These are phyloP conservation scores for Lepidurus arcticus DNA, from an alignment of 1,140 invertebrate species.

Conservation along the genomic window DNA sequence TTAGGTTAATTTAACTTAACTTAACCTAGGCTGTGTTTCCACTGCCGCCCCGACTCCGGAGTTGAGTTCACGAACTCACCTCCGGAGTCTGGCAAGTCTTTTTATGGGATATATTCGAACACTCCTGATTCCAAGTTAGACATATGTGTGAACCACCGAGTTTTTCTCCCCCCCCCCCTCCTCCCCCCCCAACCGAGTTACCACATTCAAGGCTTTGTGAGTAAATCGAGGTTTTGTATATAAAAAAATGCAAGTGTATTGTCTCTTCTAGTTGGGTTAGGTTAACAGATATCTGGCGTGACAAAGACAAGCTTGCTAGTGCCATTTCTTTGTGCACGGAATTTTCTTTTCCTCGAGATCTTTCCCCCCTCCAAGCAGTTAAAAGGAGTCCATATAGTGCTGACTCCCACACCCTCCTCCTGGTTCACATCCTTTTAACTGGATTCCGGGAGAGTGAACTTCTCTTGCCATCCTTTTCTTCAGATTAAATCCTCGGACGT, in stretches of 20 bases:
- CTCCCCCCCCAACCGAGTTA: background rate
- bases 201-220: background rate
- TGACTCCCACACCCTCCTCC: background rate
- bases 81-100: too few relatives aligned
- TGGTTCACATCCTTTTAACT: conserved; percentile 7
- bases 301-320: conserved; percentile 9
- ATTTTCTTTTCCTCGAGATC: background rate
- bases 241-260: background rate
- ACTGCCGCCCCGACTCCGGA: too few relatives aligned
- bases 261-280: conserved; percentile 9
- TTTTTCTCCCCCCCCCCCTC: background rate
- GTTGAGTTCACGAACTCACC: too few relatives aligned
- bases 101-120: too few relatives aligned
- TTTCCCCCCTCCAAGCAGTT: background rate
- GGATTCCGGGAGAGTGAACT: background rate
- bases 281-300: conserved; percentile 14
- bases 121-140: too few relatives aligned
- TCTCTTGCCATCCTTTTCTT: background rate
- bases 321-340: background rate
- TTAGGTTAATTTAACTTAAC: too few relatives aligned
- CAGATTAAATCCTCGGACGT: background rate
- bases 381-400: background rate
- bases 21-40: too few relatives aligned
- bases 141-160: too few relatives aligned
- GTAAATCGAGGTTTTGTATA: background rate